Base-by-base conservation (phyloP, 1,140 invertebrate species). In the Fopius arisanus region DNA sequence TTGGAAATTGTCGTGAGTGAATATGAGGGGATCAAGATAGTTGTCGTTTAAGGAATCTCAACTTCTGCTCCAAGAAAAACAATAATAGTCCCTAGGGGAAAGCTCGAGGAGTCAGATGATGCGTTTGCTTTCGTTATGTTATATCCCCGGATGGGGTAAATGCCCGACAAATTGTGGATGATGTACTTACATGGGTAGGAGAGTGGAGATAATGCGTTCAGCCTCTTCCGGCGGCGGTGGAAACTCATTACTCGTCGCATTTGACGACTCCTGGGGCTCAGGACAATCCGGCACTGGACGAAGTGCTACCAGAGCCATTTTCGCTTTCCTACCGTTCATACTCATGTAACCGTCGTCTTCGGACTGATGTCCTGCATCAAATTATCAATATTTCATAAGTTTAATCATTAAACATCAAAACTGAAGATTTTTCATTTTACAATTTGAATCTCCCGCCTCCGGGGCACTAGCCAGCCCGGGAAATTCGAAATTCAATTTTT, bases 271-370 rank as follows among this genome's bases (percentile, higher is more conserved):
- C 80, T 91, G 90, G 70, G 90, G 86, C 76, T 88, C 86, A 31
- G 88, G 88, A 74, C 87, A 90, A 80, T 92, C 92, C 78, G 91
- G 91, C 78, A 92, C 90, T 76, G 91, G 91, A 87, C 91, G 91
- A 82, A 93, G 89, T 80, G 90, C 86, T 79, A 88, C 89, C 83
- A 92, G 84, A 80, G 90, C 91, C 88, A 92, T 92, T 83, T 92
- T 92, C 72, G 92, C 90, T 89, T 92, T 91, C 84, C 93, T 91
- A 76, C 94, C 94, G 91, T 95, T 95, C 90, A 95, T 94, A 87
- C 93, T 95, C 93, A 95, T 95, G 87, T 95, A 95, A 84, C 94
- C 94, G 91, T 95, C 94, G 90, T 95, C 94, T 85, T 95, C 94
- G 41, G 94, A 95, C 83, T 94, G 93, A 84, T 94, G 93, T 75